Base-by-base conservation (phyloP, 2,797 vertebrate species). In the Crypturellus tataupa region DNA sequence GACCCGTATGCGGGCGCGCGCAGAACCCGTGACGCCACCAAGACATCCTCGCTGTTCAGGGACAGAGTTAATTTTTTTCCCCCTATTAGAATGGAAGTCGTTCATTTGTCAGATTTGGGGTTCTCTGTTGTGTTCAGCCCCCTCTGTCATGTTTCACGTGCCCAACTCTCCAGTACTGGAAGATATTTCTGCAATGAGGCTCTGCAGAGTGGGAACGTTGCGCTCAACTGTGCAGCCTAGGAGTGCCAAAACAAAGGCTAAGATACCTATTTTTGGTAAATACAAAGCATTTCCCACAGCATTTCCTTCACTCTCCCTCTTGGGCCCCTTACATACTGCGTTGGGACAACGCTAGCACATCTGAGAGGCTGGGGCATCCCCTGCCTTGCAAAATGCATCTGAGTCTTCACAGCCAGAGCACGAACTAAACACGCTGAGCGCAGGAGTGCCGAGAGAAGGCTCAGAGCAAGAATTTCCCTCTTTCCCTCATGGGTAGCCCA, bases 11-110 rank as follows among this genome's bases (percentile, higher is more conserved):
- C 13, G 40, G 39, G 40, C 40, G 5, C 40, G 51, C 64, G n/a
- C 31, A 7, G 60, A 35, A 70, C 0, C n/a, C 58, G 10, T 87
- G 65, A 37, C 14, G 33, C 21, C 8, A 5, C 24, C 69, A 47
- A 31, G 51, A 8, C 46, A 33, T 19, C 69, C 12, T 81, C 24
- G 44, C 55, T 58, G 78, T 93, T 94, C 65, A 31, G 63, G 92
- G 78, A n/a, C 2, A 59, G 49, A 83, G 65, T 59, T 59, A 59
- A 21, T 33, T 59, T 21, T 12, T 15, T 27, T 14, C 8, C 25
- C 49, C 49, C 47, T 25, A 13, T 49, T 49, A 49, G 24, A 27
- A 27, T 51, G 49, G 27, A 27, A 27, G 49, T 51, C 49, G 27
- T 13, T 51, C 33, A 64, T 56, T 44, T 73, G 25, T 33, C 27